Evolutionary conservation across 2,797 vertebrate genomes (phyloP).

Genomic region (Coranthus polyacanthus): DNA sequence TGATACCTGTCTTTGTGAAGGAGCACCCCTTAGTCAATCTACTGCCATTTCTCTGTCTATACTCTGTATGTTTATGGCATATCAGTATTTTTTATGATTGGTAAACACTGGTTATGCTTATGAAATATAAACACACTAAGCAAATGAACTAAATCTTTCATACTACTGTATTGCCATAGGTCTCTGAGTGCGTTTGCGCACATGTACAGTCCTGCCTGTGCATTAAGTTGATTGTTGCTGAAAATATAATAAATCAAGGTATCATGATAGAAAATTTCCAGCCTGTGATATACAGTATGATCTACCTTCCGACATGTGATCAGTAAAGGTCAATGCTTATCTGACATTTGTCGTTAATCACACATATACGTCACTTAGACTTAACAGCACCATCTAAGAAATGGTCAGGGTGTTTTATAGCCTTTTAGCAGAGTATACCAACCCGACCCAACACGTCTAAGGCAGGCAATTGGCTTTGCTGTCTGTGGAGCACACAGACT

Average conservation of each 20-base stretch:
- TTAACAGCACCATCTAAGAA: neutral
- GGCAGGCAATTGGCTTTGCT: neutral
- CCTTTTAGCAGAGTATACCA: slow-evolving; percentile 23
- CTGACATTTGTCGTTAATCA: slow-evolving; percentile 44
- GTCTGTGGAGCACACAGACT: neutral
- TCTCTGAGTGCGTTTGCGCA: too few species aligned
- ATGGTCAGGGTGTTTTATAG: slow-evolving; percentile 24
- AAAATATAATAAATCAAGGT: slow-evolving; percentile 29
- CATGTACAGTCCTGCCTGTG: neutral
- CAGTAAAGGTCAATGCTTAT: slow-evolving; percentile 29
- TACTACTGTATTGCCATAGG: too few species aligned
- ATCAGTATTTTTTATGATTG: slow-evolving; percentile 3
- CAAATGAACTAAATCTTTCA: slow-evolving; percentile 12
- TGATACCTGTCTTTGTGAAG: too few species aligned
- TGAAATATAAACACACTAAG: slow-evolving; percentile 31
- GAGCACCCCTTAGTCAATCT: too few species aligned
- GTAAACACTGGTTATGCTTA: slow-evolving; percentile 9
- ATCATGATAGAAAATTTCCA: neutral
- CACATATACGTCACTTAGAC: neutral
- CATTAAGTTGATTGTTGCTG: slow-evolving; percentile 54
- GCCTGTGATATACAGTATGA: slow-evolving; percentile 12
- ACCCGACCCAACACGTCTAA: neutral
- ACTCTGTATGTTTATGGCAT: too few species aligned
- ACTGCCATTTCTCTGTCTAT: too few species aligned
- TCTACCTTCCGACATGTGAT: slow-evolving; percentile 34